Base-by-base conservation (phyloP, 2,888 invertebrate species). In the Hanleya hanleyi region DNA sequence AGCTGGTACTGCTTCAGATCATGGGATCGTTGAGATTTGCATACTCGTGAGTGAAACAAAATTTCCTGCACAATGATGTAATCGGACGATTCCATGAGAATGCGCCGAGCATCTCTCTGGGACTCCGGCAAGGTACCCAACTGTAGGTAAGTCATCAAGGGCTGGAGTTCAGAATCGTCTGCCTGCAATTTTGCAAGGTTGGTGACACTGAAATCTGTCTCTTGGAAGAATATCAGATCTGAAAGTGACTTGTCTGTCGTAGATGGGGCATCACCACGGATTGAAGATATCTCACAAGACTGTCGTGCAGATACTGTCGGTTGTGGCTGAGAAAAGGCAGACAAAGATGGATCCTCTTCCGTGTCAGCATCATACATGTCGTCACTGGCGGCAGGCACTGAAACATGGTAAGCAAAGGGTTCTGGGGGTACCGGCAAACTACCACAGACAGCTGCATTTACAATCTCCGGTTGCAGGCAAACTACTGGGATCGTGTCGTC, bases 101-200 rank as follows among this genome's bases (percentile, higher is more conserved):
- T 26, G 6, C 64, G 67, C 35, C 78, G 32, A n/a, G 77, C 76
- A 12, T 22, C 4, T 32, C 68, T 76, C 49, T 78, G 77, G 57
- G 74, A 75, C 32, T 67, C 37, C 15, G 80, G 76, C 12, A 77
- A 29, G 29, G 35, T 36, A 36, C 47, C 71, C 1, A 49, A 18
- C 15, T 12, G 9, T 9, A 77, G 18, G 61, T 69, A 77, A 2
- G 41, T n/a, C 35, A 76, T 72, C 18, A 75, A 49, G 7, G 73
- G 72, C 18, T 69, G 32, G 7, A 76, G 26, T 12, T 61, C 36
- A 5, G 15, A 2, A 35, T 77, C 80, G 2, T 12, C 49, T 22
- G 38, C 26, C 47, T 78, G 77, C 18, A 36, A 64, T 33, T 35
- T 35, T 18, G n/a, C 33, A 32, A 79, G 67, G 37, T 57, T 67